Evolutionary conservation across 2,888 invertebrate species (phyloP), one percentile per base, ranked within the genome.

Genomic region (Meta bourneti): DNA sequence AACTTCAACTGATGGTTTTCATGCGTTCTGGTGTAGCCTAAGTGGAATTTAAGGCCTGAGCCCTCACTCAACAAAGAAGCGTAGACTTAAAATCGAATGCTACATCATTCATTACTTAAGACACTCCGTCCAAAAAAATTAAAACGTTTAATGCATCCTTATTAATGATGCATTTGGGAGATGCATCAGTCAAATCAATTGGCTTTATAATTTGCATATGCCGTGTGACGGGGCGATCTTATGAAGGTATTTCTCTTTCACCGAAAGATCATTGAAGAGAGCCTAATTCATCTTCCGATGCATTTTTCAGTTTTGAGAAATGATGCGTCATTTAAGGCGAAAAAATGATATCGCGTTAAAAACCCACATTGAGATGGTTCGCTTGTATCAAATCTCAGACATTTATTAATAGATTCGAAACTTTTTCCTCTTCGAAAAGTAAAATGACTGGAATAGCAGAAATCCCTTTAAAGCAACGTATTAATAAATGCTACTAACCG

Each of bases 401-500:
- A 19, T 81, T 81, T 81, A 70, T 81, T 70, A 81, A 70, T 34
- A 51, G 9, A 81, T 48, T 70, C 0, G n/a, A 16, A 16, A 7
- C 2, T 51, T 77, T 81, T 70, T 81, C 20, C 20, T 20, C 34
- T 19, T 20, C 20, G 80, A 34, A 34, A 34, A 80, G 80, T 52
- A 78, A 78, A 78, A 78, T 80, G 9, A 16, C 48, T 34, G 71
- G 19, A n/a, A 81, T 34, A n/a, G 61, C 9, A n/a, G 8, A 71
- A 81, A 61, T 16, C 6, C 7, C 69, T 85, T 75, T 61, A 61
- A 77, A 69, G 13, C 48, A 7, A 75, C 16, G 54, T 75, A 85
- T 85, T 75, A 85, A 84, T 84, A n/a, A 83, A 61, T 20, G 75
- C n/a, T 69, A 61, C 48, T 69, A 80, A 69, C 54, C 80, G 16